Conservation (phyloP, 1,140 invertebrate genomes). For the Calephelis virginiensis region DNA sequence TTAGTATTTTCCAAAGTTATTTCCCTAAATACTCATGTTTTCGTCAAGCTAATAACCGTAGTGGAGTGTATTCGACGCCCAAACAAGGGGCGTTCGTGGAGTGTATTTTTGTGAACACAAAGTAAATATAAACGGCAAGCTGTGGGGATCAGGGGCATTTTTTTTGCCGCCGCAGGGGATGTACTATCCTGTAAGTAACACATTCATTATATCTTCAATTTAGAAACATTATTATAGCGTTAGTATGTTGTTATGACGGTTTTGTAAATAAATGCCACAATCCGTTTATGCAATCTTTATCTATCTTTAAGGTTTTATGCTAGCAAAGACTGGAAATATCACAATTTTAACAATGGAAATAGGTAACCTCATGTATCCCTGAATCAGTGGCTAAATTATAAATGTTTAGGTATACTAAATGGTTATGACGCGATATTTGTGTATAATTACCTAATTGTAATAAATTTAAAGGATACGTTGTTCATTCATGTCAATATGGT, state of each 20-base stretch:
- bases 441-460: no score
- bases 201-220: conserved; percentile 16
- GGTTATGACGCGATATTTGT: no score
- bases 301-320: not conserved
- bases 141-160: conserved; percentile 95
- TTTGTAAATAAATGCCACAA: not conserved
- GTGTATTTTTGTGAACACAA: conserved; percentile 78
- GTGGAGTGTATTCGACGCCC: conserved; percentile 71
- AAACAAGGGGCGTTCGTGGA: conserved; percentile 63
- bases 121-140: conserved; percentile 90
- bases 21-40: conserved; percentile 70
- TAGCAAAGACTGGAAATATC: not conserved
- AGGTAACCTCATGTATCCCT: no score
- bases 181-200: conserved; percentile 93
- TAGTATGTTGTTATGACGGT: not conserved
- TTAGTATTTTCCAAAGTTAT: conserved; percentile 54
- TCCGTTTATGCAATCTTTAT: not conserved
- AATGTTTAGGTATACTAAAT: no score
- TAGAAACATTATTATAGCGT: not conserved
- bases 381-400: no score
- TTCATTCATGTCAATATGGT: not conserved
- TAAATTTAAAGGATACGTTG: no score
- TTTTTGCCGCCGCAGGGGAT: conserved; percentile 95
- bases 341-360: no score
- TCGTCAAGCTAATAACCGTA: conserved; percentile 66